Evolutionary conservation across 2,113 vertebrate genomes (phyloP).

Genomic region (Rhinoderma darwinii): DNA sequence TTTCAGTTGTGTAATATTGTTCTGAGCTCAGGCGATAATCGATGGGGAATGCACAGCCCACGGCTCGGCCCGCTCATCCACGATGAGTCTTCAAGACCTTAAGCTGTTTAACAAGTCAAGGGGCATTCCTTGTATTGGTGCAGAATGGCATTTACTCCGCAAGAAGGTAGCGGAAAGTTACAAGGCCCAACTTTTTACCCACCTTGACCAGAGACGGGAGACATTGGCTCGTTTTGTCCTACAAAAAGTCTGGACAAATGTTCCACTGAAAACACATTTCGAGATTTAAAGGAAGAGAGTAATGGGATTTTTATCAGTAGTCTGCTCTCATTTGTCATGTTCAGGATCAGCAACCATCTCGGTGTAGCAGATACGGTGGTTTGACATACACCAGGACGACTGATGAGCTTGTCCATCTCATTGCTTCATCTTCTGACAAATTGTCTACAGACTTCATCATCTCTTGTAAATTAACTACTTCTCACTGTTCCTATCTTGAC

Average conservation of each 20-base stretch:
- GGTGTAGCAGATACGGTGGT: background rate
- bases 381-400: background rate
- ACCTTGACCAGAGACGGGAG: background rate
- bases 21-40: conserved; percentile 23
- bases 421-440: conserved; percentile 15
- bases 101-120: conserved; percentile 41
- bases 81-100: conserved; percentile 8
- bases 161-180: background rate
- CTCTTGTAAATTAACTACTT: background rate
- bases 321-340: conserved; percentile 2
- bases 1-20: conserved; percentile 31
- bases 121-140: conserved; percentile 18
- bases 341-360: background rate
- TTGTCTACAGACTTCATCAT: background rate
- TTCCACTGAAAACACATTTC: background rate
- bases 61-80: conserved; percentile 27
- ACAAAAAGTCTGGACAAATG: background rate
- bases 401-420: conserved; percentile 14
- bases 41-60: background rate
- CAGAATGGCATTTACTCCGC: background rate
- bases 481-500: conserved; percentile 13
- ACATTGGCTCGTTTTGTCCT: background rate
- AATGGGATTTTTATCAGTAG: conserved; percentile 9
- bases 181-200: background rate
- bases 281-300: background rate